phyloP scores from a whole-genome alignment of 2,888 invertebrate species.

The Agonum fuliginosum region DNA sequence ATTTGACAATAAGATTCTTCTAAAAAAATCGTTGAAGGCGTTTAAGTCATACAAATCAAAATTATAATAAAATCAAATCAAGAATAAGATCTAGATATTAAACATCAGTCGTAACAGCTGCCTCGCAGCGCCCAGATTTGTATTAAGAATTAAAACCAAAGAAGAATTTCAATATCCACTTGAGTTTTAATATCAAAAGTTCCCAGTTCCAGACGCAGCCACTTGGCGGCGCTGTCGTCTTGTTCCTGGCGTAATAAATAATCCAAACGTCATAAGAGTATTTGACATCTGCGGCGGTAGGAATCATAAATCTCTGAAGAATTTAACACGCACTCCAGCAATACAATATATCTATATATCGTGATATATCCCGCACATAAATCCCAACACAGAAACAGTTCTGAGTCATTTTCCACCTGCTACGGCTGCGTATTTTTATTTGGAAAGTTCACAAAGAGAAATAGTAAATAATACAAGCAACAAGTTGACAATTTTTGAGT shows the following conservation, averaged over 20 bases:
- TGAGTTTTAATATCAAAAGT: constrained; percentile 55
- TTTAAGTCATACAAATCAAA: neutral
- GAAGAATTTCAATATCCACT: constrained; percentile 55
- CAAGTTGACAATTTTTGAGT: constrained; percentile 40
- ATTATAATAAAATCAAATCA: constrained; percentile 19
- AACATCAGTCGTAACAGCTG: constrained; percentile 46
- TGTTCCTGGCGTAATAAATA: constrained; percentile 45
- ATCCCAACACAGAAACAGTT: constrained; percentile 6
- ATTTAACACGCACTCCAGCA: constrained; percentile 45
- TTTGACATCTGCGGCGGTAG: constrained; percentile 52
- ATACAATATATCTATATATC: constrained; percentile 17
- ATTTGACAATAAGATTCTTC: too few species aligned
- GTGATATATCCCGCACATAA: neutral
- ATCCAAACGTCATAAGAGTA: constrained; percentile 45
- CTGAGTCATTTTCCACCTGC: constrained; percentile 6
- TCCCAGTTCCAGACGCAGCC: constrained; percentile 23
- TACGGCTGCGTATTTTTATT: neutral
- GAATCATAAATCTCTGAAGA: constrained; percentile 33
- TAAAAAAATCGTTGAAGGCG: too few species aligned
- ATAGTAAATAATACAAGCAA: constrained; percentile 32
- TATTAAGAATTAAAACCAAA: constrained; percentile 51
- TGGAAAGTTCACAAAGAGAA: constrained; percentile 17
- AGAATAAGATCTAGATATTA: constrained; percentile 11
- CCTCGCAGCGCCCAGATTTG: too few species aligned
- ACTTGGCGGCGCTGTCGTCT: neutral